These are phyloP conservation scores for Amblyraja radiata DNA, from an alignment of 2,797 vertebrate genomes.

Conservation along the genomic window DNA sequence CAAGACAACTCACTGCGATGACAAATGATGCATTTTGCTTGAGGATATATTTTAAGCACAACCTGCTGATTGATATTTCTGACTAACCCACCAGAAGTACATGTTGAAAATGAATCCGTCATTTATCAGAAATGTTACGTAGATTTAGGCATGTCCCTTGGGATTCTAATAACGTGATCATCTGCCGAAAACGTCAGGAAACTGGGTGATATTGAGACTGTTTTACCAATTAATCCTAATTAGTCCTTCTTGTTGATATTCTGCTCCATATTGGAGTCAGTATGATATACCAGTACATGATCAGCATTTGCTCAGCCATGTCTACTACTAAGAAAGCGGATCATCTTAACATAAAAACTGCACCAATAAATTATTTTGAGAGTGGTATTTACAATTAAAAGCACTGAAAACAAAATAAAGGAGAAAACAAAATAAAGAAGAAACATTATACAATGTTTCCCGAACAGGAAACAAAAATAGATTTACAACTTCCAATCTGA, in stretches of 20 bases:
- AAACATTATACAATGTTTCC: neutral
- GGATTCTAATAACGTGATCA: neutral
- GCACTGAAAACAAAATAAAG: neutral
- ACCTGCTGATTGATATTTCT: conserved; percentile 3
- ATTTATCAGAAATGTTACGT: neutral
- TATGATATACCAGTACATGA: neutral
- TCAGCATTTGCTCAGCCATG: neutral
- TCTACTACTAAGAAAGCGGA: neutral
- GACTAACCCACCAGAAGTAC: neutral
- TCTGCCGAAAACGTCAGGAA: neutral
- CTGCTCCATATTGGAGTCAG: neutral
- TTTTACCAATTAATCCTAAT: neutral
- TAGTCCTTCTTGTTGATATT: neutral
- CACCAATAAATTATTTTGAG: neutral
- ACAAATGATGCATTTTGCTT: neutral
- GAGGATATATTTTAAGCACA: neutral
- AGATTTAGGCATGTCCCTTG: neutral
- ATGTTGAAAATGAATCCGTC: neutral
- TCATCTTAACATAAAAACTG: neutral
- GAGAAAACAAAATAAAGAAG: neutral
- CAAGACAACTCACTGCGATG: neutral
- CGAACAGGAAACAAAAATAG: neutral
- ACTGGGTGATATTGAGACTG: neutral
- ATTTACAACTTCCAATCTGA: neutral
- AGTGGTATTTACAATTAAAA: neutral